These are phyloP conservation scores for Pongo abelii DNA, from an alignment of 2,113 vertebrate species.

Conservation along the genomic window DNA sequence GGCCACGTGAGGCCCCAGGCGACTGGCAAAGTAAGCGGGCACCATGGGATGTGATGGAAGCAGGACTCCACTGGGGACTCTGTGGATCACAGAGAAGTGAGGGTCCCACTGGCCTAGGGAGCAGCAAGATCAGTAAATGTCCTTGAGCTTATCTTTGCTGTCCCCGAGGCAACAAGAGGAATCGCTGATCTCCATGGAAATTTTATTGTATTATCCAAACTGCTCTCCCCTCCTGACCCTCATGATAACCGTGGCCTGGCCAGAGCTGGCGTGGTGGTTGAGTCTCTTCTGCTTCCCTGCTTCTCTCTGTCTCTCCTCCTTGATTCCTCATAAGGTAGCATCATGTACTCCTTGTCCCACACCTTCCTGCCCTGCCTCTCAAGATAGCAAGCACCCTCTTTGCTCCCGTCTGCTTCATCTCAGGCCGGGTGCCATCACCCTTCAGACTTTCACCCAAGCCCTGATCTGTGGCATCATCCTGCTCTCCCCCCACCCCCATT, in stretches of 20 bases:
- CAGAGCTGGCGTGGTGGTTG: background rate
- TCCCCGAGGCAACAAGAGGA: background rate
- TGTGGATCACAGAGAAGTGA: fast-evolving
- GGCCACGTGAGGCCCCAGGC: background rate
- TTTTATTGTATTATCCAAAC: background rate
- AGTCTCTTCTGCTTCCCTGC: background rate
- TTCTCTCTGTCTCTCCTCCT: background rate
- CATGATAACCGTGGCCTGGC: background rate
- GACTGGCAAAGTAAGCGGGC: background rate
- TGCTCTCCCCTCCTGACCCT: background rate
- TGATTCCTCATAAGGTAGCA: fast-evolving
- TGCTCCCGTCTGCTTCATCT: background rate
- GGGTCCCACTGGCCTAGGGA: background rate
- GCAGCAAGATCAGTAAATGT: background rate
- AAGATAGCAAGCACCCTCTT: background rate
- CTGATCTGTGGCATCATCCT: background rate
- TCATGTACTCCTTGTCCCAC: background rate
- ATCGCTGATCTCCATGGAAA: fast-evolving
- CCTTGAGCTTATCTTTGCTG: background rate
- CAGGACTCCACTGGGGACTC: background rate
- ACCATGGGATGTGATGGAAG: fast-evolving
- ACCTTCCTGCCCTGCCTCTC: background rate
- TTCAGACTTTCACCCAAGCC: background rate
- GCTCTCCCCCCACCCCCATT: background rate
- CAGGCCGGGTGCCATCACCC: background rate